Conservation (phyloP, 2,113 vertebrate species). For the Vicugna pacos region DNA sequence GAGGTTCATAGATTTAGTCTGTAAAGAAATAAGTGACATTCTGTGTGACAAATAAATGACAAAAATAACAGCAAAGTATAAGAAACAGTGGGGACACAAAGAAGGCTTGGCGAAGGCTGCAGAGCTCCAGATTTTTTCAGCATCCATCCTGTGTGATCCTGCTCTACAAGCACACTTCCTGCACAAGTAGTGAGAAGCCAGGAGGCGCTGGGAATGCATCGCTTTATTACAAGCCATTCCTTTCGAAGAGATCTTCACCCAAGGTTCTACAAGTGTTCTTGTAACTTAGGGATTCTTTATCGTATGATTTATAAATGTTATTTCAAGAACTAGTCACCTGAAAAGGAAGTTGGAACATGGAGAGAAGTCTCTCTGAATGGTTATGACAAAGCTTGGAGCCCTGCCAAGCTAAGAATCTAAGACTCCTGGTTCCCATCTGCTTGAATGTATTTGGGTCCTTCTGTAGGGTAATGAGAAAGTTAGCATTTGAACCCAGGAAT, state of each 20-base stretch:
- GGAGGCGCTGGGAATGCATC: background rate
- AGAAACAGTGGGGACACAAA: background rate
- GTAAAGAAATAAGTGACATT: conserved; percentile 22
- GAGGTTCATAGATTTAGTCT: background rate
- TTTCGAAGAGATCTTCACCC: background rate
- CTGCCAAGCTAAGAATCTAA: background rate
- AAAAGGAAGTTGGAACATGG: background rate
- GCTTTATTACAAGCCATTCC: background rate
- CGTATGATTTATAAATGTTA: background rate
- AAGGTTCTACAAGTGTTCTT: background rate
- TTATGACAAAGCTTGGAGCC: background rate
- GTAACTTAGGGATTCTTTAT: background rate
- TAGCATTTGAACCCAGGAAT: background rate
- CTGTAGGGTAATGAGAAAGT: background rate
- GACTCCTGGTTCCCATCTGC: background rate
- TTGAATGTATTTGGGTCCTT: background rate
- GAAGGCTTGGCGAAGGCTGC: background rate
- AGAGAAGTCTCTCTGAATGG: background rate
- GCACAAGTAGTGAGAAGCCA: background rate
- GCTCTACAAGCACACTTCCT: background rate
- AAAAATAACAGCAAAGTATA: conserved; percentile 39
- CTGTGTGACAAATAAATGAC: background rate
- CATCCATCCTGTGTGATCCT: background rate
- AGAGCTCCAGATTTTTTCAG: background rate
- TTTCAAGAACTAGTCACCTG: background rate